Base-by-base conservation (phyloP, 2,888 invertebrate genomes). In the Agonopterix alstromeriana region DNA sequence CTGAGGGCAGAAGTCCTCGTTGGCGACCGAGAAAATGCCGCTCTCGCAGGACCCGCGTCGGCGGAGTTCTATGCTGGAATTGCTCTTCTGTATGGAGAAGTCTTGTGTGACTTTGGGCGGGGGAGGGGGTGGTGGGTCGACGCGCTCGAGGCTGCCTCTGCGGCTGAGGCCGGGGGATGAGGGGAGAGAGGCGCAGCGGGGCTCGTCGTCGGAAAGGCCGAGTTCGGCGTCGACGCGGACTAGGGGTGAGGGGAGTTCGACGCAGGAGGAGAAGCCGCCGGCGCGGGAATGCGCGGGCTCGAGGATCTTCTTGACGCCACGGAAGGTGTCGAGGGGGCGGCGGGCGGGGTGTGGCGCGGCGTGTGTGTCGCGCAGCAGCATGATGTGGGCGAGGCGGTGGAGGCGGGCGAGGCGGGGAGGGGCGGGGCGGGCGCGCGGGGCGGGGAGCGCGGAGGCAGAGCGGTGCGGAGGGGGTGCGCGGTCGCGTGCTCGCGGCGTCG, bases 11-110 rank as follows among this genome's bases (percentile, higher is more conserved):
- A 92, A 91, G 71, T 94, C 94, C 71, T 94, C 94, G 66, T 95
- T 95, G 55, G 95, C 94, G 63, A 95, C 95, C 48, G 95, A 95
- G 90, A 95, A 97, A 73, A 97, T 96, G 12, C 97, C 97, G 60
- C 95, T 95, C 77, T 97, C 97, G 74, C 96, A 96, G 12, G 96
- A 96, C 49, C 95, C 96, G 43, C 96, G 91, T 11, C 96, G 85
- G 36, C 93, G 90, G n/a, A 67, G 63, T 42, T 65, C 63, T 47
- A 60, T 59, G 54, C 61, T 63, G 43, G 65, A 66, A 50, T 61
- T 61, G 52, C 69, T 58, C 49, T 65, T 60, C 51, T 57, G 68
- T 7, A 58, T 58, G 12, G 48, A 41, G 52, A 36, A 48, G 45
- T 46, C 53, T 11, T 49, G 58, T 43, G 50, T 58, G 53, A 42